Percentiles rank a stretch among this genome's conserved stretches.
phyloP scores from a whole-genome alignment of 2,888 invertebrate species.

The Sinodicranocentrus sp. region DNA sequence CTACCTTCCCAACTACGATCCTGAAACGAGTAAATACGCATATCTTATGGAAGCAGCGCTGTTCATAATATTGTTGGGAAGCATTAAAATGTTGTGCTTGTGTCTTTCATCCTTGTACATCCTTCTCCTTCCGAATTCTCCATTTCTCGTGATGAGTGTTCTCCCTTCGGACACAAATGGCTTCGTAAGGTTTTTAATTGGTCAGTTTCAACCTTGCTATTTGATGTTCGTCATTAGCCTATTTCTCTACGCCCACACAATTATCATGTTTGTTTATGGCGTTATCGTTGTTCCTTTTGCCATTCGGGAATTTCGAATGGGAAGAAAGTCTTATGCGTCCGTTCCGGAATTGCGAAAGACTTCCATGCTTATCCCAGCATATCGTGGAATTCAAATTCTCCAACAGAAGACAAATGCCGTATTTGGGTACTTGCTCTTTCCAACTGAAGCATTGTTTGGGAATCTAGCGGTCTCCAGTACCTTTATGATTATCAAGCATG shows the following conservation, averaged over 20 bases:
- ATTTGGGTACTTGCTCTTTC: slow-evolving; percentile 21
- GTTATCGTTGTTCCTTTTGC: not conserved
- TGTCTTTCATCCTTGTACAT: not conserved
- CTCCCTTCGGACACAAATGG: not conserved
- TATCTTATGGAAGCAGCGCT: not conserved
- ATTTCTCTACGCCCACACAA: not conserved
- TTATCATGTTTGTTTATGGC: not conserved
- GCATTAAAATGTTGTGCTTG: not conserved
- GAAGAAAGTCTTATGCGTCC: not conserved
- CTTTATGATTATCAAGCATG: slow-evolving; percentile 36
- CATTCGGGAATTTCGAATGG: not conserved
- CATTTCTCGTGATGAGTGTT: not conserved
- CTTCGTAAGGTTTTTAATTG: not conserved
- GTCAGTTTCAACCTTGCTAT: not conserved
- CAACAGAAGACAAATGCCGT: not conserved
- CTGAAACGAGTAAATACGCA: not conserved
- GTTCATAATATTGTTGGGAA: not conserved
- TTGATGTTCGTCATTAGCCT: not conserved
- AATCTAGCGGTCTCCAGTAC: not conserved
- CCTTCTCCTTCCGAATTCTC: not conserved
- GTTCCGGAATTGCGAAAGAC: not conserved
- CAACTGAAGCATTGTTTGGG: slow-evolving; percentile 11
- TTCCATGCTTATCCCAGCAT: not conserved
- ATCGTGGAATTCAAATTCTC: not conserved
- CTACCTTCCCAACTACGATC: slow-evolving; percentile 14